These are phyloP conservation scores for Cynocephalus volans DNA, from an alignment of 2,113 vertebrate species.

Conservation along the genomic window DNA sequence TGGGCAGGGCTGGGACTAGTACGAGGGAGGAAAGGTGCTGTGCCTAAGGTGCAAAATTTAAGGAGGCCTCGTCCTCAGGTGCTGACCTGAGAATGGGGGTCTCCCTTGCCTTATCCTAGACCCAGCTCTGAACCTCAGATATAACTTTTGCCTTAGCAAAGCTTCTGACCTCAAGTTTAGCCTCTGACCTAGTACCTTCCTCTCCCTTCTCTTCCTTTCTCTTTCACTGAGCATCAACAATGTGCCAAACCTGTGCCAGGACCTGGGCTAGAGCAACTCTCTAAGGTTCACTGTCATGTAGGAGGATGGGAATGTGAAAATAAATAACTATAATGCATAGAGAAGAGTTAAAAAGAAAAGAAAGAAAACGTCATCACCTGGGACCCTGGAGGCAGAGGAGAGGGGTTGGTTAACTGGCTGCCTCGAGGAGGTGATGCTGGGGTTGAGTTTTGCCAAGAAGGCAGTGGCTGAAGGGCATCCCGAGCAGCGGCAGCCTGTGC, in stretches of 20 bases:
- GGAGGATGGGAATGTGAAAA: not conserved
- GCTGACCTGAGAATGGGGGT: no score
- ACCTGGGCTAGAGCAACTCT: no score
- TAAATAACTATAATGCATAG: no score
- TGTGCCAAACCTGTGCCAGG: no score
- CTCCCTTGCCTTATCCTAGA: not conserved
- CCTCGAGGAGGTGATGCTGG: rapidly evolving
- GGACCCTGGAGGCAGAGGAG: no score
- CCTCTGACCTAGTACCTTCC: not conserved
- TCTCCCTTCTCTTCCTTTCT: not conserved
- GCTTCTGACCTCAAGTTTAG: not conserved
- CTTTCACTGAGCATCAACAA: rapidly evolving
- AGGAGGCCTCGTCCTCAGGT: not conserved
- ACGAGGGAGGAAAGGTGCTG: rapidly evolving
- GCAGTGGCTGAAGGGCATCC: rapidly evolving
- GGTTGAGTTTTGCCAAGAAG: not conserved
- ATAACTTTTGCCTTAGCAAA: not conserved
- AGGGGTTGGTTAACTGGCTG: no score
- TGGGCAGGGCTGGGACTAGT: not conserved
- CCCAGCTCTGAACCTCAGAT: not conserved
- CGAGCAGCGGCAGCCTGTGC: rapidly evolving
- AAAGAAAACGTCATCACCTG: rapidly evolving
- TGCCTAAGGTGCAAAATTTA: rapidly evolving
- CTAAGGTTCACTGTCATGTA: not conserved
- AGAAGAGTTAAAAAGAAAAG: not conserved